Percentiles rank a stretch among this genome's conserved stretches.
These are phyloP conservation scores for Meliscaeva auricollis DNA, from an alignment of 2,888 invertebrate species.

Conservation along the genomic window DNA sequence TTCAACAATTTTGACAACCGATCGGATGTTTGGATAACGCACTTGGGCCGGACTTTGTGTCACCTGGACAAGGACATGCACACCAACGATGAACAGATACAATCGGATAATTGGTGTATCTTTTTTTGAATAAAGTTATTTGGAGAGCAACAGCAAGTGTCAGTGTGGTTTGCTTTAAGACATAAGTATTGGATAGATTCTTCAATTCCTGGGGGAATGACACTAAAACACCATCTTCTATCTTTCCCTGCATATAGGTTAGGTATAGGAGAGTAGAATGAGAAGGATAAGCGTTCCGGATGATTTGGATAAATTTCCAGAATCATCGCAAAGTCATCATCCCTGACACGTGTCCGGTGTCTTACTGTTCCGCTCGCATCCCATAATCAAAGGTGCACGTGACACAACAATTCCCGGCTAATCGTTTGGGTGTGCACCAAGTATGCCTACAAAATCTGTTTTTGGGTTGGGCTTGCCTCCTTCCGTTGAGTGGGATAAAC, in stretches of 20 bases:
- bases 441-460: conserved; percentile 61
- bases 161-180: conserved; percentile 55
- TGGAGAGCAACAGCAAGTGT: too few species aligned
- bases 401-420: conserved; percentile 57
- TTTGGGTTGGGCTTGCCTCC: conserved; percentile 22
- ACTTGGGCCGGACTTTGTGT: conserved; percentile 52
- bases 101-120: conserved; percentile 72
- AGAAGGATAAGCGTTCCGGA: conserved; percentile 44
- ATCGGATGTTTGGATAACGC: conserved; percentile 68
- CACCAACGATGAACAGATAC: conserved; percentile 60
- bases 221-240: too few species aligned
- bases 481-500: conserved; percentile 8
- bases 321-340: conserved; percentile 67
- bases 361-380: conserved; percentile 73
- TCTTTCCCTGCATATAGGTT: too few species aligned
- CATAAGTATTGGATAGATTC: conserved; percentile 13
- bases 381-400: conserved; percentile 67
- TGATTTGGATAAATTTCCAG: conserved; percentile 67
- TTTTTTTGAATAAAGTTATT: conserved; percentile 31
- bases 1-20: conserved; percentile 68
- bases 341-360: conserved; percentile 74
- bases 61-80: conserved; percentile 63
- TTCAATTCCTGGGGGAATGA: neutral
- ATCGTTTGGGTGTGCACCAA: conserved; percentile 71
- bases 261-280: neutral